These are phyloP conservation scores for Vombatus ursinus DNA, from an alignment of 2,113 vertebrate genomes.

Conservation along the genomic window DNA sequence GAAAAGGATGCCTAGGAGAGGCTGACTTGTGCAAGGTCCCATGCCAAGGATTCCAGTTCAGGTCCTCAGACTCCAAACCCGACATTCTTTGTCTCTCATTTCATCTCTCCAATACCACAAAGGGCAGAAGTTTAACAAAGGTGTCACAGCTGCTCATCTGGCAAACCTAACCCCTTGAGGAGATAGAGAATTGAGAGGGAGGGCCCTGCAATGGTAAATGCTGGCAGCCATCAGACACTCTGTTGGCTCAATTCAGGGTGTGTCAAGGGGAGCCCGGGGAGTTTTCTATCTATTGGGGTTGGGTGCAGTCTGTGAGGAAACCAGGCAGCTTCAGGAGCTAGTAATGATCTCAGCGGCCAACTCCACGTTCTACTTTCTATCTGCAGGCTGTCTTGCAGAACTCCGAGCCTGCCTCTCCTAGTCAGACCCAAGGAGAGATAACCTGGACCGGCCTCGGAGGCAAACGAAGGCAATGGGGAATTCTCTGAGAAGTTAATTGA, in stretches of 20 bases:
- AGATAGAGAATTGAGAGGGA: conserved; percentile 10
- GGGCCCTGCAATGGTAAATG: background rate
- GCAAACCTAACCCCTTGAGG: background rate
- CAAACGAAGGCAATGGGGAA: conserved; percentile 2
- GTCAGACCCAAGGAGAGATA: conserved; percentile 33
- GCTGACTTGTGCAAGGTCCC: background rate
- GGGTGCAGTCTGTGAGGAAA: background rate
- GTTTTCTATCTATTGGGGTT: background rate
- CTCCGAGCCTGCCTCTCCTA: conserved; percentile 18
- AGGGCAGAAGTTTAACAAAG: background rate
- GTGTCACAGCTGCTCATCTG: background rate
- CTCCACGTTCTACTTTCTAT: background rate
- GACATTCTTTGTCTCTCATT: background rate
- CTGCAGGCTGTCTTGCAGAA: background rate
- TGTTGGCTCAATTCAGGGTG: background rate
- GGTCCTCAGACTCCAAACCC: rapidly evolving
- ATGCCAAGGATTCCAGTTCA: background rate
- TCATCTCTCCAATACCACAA: background rate
- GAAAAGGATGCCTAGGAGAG: background rate
- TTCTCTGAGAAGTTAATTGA: conserved; percentile 47
- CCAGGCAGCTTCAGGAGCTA: background rate
- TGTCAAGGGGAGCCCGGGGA: background rate
- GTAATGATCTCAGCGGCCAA: conserved; percentile 39
- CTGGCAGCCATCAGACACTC: background rate
- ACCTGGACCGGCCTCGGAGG: background rate